Evolutionary conservation across 2,113 vertebrate species (phyloP), one percentile per base, ranked within the genome.

Genomic region (Recurvirostra avosetta): DNA sequence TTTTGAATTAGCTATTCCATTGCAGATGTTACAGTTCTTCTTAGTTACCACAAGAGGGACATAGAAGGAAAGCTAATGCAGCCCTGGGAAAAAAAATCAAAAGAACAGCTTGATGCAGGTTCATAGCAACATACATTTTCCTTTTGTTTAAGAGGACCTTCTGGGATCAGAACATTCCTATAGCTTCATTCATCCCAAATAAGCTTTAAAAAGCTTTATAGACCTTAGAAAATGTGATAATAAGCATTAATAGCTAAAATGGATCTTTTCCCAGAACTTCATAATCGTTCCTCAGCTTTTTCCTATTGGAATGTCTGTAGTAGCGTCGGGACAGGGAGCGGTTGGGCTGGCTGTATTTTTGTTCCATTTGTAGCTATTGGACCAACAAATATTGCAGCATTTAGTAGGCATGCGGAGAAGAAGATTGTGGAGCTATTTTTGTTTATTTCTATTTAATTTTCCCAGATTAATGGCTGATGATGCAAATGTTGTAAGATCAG

Each of bases 21-120:
- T 66, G 82, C 92, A 47, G 76, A 43, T 67, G 32, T 14, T 66
- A 22, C 91, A 38, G 2, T 96, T 81, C 92, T 67, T 2, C 49
- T 5, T 38, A 7, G 61, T 22, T 8, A 11, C 97, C 97, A 95
- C 97, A n/a, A 97, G 97, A 92, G 97, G 97, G 97, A 93, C 92
- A 63, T 43, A 92, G 84, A 93, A 77, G 95, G 95, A 95, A 94
- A 77, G 88, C 70, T 12, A 89, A 84, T 8, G 41, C 22, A 15
- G 49, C 6, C 11, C n/a, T 55, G 62, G 66, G 1, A 16, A 32
- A 40, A 40, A 11, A 2, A 53, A 29, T 3, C 45, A 30, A 15
- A 26, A 23, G 29, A 65, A 0, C 18, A 59, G 72, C 72, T 63
- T 15, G 20, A 13, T 2, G 30, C 74, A 89, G 88, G 59, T 17